Evolutionary conservation across 1,140 invertebrate genomes (phyloP).

Genomic region (Drosophila pandora): DNA sequence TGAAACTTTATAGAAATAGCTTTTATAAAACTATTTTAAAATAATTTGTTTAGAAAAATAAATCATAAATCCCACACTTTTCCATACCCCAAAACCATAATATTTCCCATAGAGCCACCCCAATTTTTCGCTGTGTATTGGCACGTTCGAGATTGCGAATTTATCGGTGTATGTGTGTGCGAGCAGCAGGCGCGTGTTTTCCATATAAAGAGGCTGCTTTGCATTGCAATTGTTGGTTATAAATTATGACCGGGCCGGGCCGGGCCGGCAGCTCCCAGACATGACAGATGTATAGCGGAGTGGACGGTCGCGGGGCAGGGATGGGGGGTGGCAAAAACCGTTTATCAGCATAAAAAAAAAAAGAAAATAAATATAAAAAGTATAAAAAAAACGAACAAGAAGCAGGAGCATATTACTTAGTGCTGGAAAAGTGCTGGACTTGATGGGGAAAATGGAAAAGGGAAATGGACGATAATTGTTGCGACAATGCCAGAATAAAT

Average conservation of each 20-base stretch:
- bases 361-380: background rate
- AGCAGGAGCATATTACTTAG: slow-evolving; percentile 5
- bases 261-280: slow-evolving; percentile 17
- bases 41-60: too few relatives aligned
- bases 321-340: background rate
- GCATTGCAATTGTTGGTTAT: slow-evolving; percentile 72
- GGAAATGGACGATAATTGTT: slow-evolving; percentile 42
- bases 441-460: slow-evolving; percentile 1
- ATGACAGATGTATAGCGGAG: slow-evolving; percentile 51
- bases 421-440: background rate
- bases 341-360: slow-evolving; percentile 31
- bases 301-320: background rate
- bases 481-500: slow-evolving; percentile 19
- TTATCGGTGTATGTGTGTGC: slow-evolving; percentile 24
- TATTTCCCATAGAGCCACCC: background rate
- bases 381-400: background rate
- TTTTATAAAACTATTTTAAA: too few relatives aligned
- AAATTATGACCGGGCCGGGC: slow-evolving; percentile 52
- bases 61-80: too few relatives aligned
- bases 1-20: too few relatives aligned
- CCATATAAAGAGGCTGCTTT: slow-evolving; percentile 75
- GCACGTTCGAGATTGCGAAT: slow-evolving; percentile 4
- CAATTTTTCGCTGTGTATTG: slow-evolving; percentile 1
- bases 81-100: too few relatives aligned
- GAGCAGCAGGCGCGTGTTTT: slow-evolving; percentile 59